Conservation (phyloP, 2,113 vertebrate genomes). For the Helogale parvula region DNA sequence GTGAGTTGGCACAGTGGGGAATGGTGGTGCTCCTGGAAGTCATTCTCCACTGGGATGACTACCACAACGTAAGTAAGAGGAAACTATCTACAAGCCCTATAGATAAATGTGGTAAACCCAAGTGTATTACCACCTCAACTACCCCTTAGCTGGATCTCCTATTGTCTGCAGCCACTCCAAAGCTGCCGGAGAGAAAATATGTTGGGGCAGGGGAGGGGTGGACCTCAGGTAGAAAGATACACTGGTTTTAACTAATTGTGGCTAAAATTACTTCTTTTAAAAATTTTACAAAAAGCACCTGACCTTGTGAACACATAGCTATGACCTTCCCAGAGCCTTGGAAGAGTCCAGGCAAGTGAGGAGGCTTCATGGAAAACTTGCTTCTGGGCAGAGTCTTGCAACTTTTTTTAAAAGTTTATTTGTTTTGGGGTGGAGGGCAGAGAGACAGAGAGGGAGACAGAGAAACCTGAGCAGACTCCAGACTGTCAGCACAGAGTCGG, state of each 20-base stretch:
- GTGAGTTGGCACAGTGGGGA: not conserved
- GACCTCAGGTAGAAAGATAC: not conserved
- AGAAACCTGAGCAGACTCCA: no score
- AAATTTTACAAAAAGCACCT: not conserved
- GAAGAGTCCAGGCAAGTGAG: not conserved
- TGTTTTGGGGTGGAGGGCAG: no score
- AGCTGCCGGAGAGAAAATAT: not conserved
- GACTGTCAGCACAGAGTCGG: no score
- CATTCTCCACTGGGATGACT: not conserved
- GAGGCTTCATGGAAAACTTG: not conserved
- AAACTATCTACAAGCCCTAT: not conserved
- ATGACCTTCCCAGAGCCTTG: not conserved
- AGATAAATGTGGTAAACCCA: not conserved
- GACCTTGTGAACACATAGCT: not conserved
- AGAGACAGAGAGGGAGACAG: no score
- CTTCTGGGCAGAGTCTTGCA: not conserved
- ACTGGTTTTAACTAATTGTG: not conserved
- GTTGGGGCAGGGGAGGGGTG: not conserved
- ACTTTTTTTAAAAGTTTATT: no score
- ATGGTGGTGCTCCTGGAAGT: not conserved
- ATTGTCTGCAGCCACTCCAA: not conserved
- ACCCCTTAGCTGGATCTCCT: not conserved
- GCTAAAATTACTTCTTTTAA: not conserved
- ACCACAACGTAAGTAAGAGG: not conserved
- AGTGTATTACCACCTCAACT: not conserved